A percentile compares a stretch with the other conserved stretches of the same genome.
These are phyloP conservation scores for Dromas ardeola DNA, from an alignment of 2,113 vertebrate genomes.

Conservation along the genomic window DNA sequence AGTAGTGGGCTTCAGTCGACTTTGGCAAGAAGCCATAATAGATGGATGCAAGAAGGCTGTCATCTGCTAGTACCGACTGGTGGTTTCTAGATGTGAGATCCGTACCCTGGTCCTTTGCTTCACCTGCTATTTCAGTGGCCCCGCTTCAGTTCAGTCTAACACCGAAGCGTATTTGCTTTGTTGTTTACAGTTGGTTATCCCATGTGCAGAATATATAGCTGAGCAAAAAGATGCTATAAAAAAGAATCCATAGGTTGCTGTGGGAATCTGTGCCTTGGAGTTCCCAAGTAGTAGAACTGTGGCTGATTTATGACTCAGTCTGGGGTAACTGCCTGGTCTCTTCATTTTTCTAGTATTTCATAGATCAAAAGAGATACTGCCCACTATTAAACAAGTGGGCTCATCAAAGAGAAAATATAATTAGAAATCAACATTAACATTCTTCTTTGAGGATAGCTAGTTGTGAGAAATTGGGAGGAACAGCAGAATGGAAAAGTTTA, in stretches of 20 bases:
- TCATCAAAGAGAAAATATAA: background rate
- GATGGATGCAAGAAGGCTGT: background rate
- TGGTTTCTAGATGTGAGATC: background rate
- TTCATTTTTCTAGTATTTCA: background rate
- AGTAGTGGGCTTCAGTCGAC: background rate
- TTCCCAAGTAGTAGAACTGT: background rate
- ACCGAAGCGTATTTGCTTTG: background rate
- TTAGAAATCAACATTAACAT: background rate
- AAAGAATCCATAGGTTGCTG: background rate
- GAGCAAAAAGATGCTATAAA: background rate
- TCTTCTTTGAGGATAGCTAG: background rate
- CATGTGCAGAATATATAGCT: background rate
- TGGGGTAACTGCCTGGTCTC: background rate
- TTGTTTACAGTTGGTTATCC: background rate
- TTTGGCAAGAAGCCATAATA: background rate
- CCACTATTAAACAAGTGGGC: background rate
- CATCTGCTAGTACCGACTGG: background rate
- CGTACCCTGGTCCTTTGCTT: background rate
- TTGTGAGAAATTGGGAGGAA: background rate
- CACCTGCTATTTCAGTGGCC: background rate
- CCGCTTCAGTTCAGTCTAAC: background rate
- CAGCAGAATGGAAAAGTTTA: slow-evolving; percentile 11
- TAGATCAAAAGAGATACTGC: background rate
- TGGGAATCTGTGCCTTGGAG: background rate
- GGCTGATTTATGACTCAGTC: background rate